Conservation (phyloP, 2,113 vertebrate species). For the Rhynchomys soricoides region DNA sequence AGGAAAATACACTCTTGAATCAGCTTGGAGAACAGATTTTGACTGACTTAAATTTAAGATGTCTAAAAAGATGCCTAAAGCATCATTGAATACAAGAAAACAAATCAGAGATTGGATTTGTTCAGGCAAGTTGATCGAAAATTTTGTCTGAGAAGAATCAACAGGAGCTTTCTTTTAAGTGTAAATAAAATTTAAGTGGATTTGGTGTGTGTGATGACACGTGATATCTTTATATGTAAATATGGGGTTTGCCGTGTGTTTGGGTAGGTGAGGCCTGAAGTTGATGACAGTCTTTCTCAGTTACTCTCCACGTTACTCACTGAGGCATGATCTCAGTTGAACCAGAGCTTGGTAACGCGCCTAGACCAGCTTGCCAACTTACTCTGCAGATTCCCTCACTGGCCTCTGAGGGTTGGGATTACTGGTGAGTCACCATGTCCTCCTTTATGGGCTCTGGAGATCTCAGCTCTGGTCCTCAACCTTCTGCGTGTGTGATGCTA, state of each 20-base stretch:
- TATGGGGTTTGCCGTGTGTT: background rate
- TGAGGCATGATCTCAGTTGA: background rate
- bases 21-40: background rate
- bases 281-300: background rate
- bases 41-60: background rate
- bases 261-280: background rate
- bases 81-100: background rate
- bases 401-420: background rate
- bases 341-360: background rate
- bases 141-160: background rate
- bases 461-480: background rate
- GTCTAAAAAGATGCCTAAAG: background rate
- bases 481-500: background rate
- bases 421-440: too few species aligned
- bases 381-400: background rate
- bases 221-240: background rate
- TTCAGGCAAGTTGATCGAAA: background rate
- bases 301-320: background rate
- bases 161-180: background rate
- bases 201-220: background rate
- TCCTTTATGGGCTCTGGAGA: background rate
- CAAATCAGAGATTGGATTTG: constrained; percentile 6
- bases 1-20: background rate
- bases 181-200: constrained; percentile 39
- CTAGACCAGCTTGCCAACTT: background rate